Evolutionary conservation across 2,797 vertebrate species (phyloP), one percentile per base, ranked within the genome.

Genomic region (Trematomus bernacchii): DNA sequence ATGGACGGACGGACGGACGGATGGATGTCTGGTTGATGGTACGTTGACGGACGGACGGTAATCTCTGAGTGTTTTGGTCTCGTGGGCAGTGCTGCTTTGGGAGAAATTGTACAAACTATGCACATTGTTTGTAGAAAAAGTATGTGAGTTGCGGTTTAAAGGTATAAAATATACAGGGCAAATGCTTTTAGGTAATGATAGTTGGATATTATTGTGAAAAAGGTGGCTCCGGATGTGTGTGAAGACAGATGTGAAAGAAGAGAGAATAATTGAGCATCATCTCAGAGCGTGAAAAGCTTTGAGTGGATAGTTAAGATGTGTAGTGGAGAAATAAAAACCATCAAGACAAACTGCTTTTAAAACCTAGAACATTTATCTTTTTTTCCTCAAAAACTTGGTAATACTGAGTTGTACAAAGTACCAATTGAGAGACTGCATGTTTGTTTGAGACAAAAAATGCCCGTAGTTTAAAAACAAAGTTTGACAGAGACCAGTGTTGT

Each of bases 71-170:
- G 48, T 89, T 89, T 82, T 71, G 74, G 77, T 88, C 79, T 88
- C 77, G 73, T 76, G 84, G 91, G 91, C 90, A 91, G 91, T 92
- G 83, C 85, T 92, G 93, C 90, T 92, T 86, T 89, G 79, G 84
- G 84, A 91, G 71, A 83, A 83, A 80, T 65, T 77, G 77, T 89
- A 92, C 83, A 91, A 90, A 90, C 87, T 80, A 92, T 86, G 89
- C 88, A 93, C 88, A 70, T 88, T 80, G 81, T 87, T 87, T 74
- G 76, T 89, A 88, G 89, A 90, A 89, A 92, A 87, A 83, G 42
- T 68, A 75, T 7, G 53, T 69, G 89, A 86, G 70, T 71, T 64
- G 71, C 61, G 18, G 71, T 86, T 51, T 60, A 54, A 16, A 75
- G 62, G 70, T 66, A 73, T 21, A 27, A 71, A 83, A 76, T 43